Evolutionary conservation across 92 coral and sea anemone species (phyloP), one percentile per base, ranked within the genome.

Genomic region (Hydrozoanthus gracilis): DNA sequence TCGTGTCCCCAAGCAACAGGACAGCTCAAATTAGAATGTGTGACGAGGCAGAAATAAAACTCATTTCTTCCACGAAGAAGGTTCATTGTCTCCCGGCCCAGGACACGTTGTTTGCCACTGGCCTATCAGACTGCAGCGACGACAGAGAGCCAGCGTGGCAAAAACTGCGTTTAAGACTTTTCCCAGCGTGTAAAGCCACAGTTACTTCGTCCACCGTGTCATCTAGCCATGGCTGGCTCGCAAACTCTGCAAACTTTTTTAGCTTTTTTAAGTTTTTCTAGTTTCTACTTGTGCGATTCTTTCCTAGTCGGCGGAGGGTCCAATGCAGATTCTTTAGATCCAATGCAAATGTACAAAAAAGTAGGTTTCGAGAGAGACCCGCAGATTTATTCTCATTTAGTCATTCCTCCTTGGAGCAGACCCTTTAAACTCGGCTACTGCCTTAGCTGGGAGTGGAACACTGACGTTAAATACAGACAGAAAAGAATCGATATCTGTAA

Each of bases 371-470:
- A 89, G 7, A 90, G 92, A 78, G 90, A 96, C 17, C 96, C 91
- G 11, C 91, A 91, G 52, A 92, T 96, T 10, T 95, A 91, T 67
- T 88, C 99, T 9, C 99, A 96, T 92, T 68, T 96, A 5, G 99
- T 96, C 0, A 96, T 96, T 52, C 98, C 98, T 3, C 99, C 99
- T 0, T 96, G 99, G 99, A 95, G 92, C 56, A 75, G 99, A 69
- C 98, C 99, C 0, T 96, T 96, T 77, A 96, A 96, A 48, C 94
- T 92, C 39, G 99, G 99, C 7, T 96, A 96, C 78, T 96, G 99
- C 70, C 85, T 77, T 44, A 96, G 99, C 79, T 96, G 99, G 99
- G 99, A 96, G 88, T 96, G 99, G 99, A 93, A 95, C 79, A 96
- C 99, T 9, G 99, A 96, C 65, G 92, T 91, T 86, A 95, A 94